Evolutionary conservation across 2,888 invertebrate genomes (phyloP), one percentile per base, ranked within the genome.

Genomic region (Agonum fuliginosum): DNA sequence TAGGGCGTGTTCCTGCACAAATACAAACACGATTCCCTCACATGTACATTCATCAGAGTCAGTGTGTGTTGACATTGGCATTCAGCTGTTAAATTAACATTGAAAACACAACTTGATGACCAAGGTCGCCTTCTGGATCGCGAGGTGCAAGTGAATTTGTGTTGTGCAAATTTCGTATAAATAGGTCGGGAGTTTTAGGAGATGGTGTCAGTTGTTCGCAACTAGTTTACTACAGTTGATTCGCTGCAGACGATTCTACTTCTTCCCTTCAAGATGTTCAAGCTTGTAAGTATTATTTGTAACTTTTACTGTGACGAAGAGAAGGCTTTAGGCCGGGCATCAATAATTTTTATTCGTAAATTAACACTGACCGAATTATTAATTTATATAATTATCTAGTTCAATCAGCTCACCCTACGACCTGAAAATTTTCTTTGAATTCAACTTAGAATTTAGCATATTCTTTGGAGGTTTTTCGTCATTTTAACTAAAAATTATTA

Each of bases 21-120:
- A 24, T 24, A 20, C n/a, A 22, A 20, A 24, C 54, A 54, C 22
- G 20, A n/a, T 17, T 17, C 48, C 5, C 24, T 43, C 17, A 48
- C 12, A 46, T 46, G 17, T 19, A 20, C 17, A 62, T 17, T 19
- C 8, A 58, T 58, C 48, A 22, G 24, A 54, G 12, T 24, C 8
- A 17, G 27, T 51, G 8, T 14, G 19, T 30, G 34, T 30, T 72
- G 72, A 72, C 72, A 72, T 37, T 72, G 54, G 37, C 72, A 72
- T 54, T 72, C 54, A 54, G 24, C 19, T 48, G 17, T 54, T 37
- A 37, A 72, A 72, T 72, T 72, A 72, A 37, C 51, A 72, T 72
- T 72, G 72, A 37, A 20, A 14, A 72, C 72, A 37, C 24, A 46
- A 12, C 54, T 54, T 22, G 54, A 19, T 72, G 72, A 72, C 22